A percentile compares a stretch with the other conserved stretches of the same genome.
These are phyloP conservation scores for Poecilia picta DNA, from an alignment of 2,797 vertebrate species.

Conservation along the genomic window DNA sequence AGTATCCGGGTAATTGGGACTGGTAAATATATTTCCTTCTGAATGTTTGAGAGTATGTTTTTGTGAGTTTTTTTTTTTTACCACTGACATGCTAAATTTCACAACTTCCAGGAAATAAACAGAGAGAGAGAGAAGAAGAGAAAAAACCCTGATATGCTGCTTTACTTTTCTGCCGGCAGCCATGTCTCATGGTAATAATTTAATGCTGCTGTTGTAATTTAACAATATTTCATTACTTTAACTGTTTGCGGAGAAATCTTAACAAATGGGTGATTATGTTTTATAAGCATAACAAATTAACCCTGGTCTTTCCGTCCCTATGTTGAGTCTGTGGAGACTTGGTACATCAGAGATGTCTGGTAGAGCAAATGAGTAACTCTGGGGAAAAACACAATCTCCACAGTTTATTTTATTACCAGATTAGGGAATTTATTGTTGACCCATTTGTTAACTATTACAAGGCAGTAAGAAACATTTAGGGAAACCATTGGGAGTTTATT, in stretches of 20 bases:
- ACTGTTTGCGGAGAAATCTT: not conserved
- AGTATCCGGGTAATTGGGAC: not conserved
- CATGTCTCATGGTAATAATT: not conserved
- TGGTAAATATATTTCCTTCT: not conserved
- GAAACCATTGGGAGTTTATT: not conserved
- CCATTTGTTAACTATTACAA: not conserved
- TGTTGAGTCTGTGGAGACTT: not conserved
- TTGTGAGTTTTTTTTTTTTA: constrained; percentile 22
- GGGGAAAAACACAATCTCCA: not conserved
- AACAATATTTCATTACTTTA: not conserved
- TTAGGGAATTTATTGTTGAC: not conserved
- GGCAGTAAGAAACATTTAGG: not conserved
- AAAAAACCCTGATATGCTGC: not conserved
- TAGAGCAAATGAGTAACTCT: not conserved
- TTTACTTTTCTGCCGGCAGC: not conserved
- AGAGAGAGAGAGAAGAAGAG: constrained; percentile 21
- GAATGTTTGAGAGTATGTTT: constrained; percentile 8
- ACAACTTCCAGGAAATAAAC: constrained; percentile 56
- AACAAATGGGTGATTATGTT: not conserved
- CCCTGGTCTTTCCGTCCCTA: not conserved
- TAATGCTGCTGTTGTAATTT: not conserved
- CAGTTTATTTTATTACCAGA: not conserved
- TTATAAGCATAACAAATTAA: not conserved
- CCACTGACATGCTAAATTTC: constrained; percentile 68
- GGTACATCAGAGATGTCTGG: not conserved